A percentile compares a stretch with the other conserved stretches of the same genome.
Evolutionary conservation across 2,113 vertebrate species (phyloP).

Genomic region (Nothobranchius furzeri): DNA sequence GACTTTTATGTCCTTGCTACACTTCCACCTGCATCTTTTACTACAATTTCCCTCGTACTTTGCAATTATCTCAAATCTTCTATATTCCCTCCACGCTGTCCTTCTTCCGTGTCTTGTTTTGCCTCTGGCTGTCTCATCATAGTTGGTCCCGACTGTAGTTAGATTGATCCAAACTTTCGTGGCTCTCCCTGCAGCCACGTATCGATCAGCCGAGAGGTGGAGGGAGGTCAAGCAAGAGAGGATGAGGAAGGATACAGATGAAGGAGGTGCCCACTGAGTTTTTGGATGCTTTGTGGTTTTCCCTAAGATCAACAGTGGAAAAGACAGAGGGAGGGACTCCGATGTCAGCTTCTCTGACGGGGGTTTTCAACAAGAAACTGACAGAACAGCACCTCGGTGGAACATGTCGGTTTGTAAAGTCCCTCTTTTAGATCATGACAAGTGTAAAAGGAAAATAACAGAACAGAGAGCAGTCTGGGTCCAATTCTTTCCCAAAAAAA

Average conservation of each 20-base stretch:
- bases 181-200: conserved; percentile 31
- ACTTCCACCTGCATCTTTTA: neutral
- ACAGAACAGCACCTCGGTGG: conserved; percentile 19
- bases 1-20: conserved; percentile 5
- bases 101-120: conserved; percentile 5
- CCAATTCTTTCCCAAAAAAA: neutral
- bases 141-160: conserved; percentile 46
- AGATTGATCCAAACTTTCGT: conserved; percentile 57
- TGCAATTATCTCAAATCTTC: conserved; percentile 18
- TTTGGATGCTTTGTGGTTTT: conserved; percentile 11
- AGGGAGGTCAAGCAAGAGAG: conserved; percentile 1
- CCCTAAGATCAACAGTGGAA: conserved; percentile 5
- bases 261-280: conserved; percentile 17
- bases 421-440: conserved; percentile 24
- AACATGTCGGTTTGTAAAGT: conserved; percentile 4
- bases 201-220: conserved; percentile 55
- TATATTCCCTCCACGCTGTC: neutral
- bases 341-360: conserved; percentile 30
- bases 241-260: conserved; percentile 3
- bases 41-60: conserved; percentile 3
- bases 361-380: conserved; percentile 20
- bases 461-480: neutral
- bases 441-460: conserved; percentile 10
- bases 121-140: conserved; percentile 16
- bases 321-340: conserved; percentile 32